Percentiles rank a stretch among this genome's conserved stretches.
These are phyloP conservation scores for Orientallactaga bullata DNA, from an alignment of 2,113 vertebrate species.

Conservation along the genomic window DNA sequence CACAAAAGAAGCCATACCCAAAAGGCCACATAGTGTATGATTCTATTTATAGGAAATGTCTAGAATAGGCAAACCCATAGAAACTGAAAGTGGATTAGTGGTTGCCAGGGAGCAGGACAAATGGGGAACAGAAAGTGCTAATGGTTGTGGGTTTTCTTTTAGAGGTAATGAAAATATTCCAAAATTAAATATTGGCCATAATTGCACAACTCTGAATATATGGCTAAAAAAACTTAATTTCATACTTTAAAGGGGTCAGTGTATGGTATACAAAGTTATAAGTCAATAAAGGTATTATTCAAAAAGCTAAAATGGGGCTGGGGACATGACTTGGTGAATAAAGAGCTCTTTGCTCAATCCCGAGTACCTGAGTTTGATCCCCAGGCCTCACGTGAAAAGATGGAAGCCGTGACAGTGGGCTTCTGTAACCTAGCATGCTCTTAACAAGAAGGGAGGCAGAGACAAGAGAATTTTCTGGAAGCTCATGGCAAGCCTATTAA, in stretches of 20 bases:
- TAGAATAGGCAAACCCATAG: not conserved
- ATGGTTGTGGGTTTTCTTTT: not conserved
- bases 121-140: not conserved
- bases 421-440: too few relatives aligned
- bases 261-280: not conserved
- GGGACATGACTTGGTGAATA: too few relatives aligned
- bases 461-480: too few relatives aligned
- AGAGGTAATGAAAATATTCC: not conserved
- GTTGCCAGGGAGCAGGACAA: not conserved
- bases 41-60: not conserved
- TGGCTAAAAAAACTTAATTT: not conserved
- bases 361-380: too few relatives aligned
- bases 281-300: not conserved
- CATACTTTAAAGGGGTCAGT: not conserved
- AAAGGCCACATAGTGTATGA: not conserved
- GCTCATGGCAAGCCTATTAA: too few relatives aligned
- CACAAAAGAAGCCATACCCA: not conserved
- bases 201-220: not conserved
- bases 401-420: too few relatives aligned
- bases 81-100: constrained; percentile 4
- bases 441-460: too few relatives aligned
- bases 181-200: not conserved
- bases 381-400: too few relatives aligned
- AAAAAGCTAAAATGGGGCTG: not conserved
- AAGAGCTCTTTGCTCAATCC: too few relatives aligned